Base-by-base conservation (phyloP, 1,140 invertebrate genomes). In the Notospermus geniculatus region DNA sequence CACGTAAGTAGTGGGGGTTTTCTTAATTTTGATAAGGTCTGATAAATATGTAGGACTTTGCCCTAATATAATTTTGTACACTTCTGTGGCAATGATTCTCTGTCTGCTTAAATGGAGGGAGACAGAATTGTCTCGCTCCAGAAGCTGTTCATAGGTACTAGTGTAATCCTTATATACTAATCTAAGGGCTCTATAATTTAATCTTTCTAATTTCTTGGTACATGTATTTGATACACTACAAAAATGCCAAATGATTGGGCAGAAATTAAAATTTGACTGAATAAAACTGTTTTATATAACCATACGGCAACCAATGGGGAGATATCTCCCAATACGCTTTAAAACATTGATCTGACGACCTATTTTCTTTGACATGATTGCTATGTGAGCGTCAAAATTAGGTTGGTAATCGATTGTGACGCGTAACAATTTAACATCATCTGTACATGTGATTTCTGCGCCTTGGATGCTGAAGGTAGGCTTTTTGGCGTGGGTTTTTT, bases 221-320 rank as follows among this genome's bases (percentile, higher is more conserved):
- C n/a, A n/a, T 15, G 39, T 50, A 19, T 50, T 50, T 17, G 41
- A 36, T 13, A n/a, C 2, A 36, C 58, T 43, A 59, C 58, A 59
- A 59, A 52, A 59, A 50, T 59, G 39, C 43, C 58, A 59, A 2
- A 50, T 30, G 27, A 59, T 46, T 46, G 58, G 17, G 30, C 58
- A 59, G 43, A 46, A 59, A 43, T 50, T 46, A 29, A 55, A 54
- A 19, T 54, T 25, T 46, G 58, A 59, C 45, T 28, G n/a, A 28
- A 53, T 59, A 28, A 59, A 59, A 45, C 25, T 53, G 4, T 29
- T 4, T 7, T 46, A 59, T n/a, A 59, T 28, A 7, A 9, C 7
- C n/a, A 23, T 22, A 7, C 54, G 19, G n/a, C 22, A 55, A 11
- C 22, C n/a, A 9, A 27, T n/a, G 28, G 22, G 22, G 28, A 55